Evolutionary conservation across 2,888 invertebrate genomes (phyloP), one percentile per base, ranked within the genome.

Genomic region (Nomada fabriciana): DNA sequence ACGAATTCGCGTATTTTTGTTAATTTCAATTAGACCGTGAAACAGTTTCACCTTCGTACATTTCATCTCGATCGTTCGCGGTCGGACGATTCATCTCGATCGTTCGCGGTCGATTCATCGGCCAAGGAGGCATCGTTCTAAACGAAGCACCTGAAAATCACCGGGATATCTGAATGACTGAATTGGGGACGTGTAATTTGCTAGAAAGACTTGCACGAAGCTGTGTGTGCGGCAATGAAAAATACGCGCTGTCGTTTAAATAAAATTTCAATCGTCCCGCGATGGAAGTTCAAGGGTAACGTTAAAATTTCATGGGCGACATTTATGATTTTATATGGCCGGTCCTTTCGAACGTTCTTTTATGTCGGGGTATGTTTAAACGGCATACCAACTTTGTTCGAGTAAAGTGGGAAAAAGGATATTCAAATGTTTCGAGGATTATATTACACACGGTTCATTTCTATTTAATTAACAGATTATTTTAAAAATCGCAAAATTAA

Each of bases 11-110:
- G 25, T 2, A 7, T n/a, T 71, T 59, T 77, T 47, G 53, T 73
- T 20, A 55, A 74, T 73, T 65, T 63, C 52, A 59, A 78, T 79
- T 76, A 29, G 65, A 55, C 42, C 23, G 15, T n/a, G 29, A 60
- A 57, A 63, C 4, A 15, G 29, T 18, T 23, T 36, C 5, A 13
- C n/a, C 25, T 13, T 15, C 13, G 11, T 23, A 13, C 20, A 20
- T 29, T 9, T 15, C 25, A 4, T 9, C n/a, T 23, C 5, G 20
- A 15, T 11, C 11, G 29, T 61, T 42, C 11, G 36, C 11, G 9
- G 20, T 42, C 42, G 2, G 47, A 71, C 10, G 23, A 71, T 55
- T 25, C 18, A 43, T 42, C 42, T 23, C 5, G 20, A 15, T 11
- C 11, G 29, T 61, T 42, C 11, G 36, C 11, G 9, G 20, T 42